Conservation (phyloP, 1,140 invertebrate species). For the Bacillus rossius region DNA sequence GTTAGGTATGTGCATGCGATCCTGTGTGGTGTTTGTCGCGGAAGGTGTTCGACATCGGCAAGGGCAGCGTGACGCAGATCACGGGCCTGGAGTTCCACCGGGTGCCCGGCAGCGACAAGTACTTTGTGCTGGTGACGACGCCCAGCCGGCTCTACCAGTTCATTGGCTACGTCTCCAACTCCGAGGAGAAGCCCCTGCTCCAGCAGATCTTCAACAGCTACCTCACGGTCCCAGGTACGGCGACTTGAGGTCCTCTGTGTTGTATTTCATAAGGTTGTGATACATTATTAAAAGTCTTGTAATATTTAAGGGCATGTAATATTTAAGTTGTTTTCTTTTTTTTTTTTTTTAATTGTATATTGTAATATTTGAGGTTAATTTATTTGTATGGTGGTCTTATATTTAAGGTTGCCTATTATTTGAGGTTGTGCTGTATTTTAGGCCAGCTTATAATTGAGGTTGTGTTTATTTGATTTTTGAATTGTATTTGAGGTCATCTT, state of each 20-base stretch:
- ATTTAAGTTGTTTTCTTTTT: not conserved
- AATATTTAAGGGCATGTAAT: not conserved
- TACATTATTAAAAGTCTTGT: no score
- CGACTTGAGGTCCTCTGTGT: no score
- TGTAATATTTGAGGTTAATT: no score
- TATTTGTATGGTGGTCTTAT: no score
- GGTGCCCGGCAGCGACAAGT: conserved; percentile 60
- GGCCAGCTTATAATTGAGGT: no score
- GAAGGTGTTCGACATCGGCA: conserved; percentile 82
- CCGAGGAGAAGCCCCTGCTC: conserved; percentile 72
- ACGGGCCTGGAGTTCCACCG: conserved; percentile 82
- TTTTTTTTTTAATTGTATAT: not conserved
- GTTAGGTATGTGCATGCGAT: no score
- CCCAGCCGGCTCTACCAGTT: conserved; percentile 81
- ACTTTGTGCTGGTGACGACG: conserved; percentile 79
- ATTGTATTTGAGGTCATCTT: no score
- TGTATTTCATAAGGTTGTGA: no score
- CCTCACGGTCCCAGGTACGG: conserved; percentile 66
- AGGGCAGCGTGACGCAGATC: conserved; percentile 66
- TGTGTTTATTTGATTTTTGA: no score
- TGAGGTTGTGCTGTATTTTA: not conserved
- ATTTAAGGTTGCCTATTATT: not conserved
- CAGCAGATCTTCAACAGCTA: conserved; percentile 79
- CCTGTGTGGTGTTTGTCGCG: no score
- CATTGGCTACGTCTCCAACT: conserved; percentile 60